A percentile compares a stretch with the other conserved stretches of the same genome.
Evolutionary conservation across 2,888 invertebrate species (phyloP).

Genomic region (Cynaeus angustus): DNA sequence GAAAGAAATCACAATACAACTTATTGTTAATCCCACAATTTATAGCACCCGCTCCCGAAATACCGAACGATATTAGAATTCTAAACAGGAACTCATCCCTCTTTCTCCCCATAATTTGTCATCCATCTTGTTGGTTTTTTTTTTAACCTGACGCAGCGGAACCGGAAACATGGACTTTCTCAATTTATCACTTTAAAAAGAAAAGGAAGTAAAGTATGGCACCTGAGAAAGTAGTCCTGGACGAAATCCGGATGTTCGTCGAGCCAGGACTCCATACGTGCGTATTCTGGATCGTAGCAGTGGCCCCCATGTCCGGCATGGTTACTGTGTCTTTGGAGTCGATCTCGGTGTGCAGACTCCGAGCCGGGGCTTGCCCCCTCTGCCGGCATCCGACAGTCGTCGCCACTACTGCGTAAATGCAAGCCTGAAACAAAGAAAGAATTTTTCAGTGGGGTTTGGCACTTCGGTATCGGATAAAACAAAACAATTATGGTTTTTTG

Average conservation of each 20-base stretch:
- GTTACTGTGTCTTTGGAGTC: conserved; percentile 73
- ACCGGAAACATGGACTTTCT: background rate
- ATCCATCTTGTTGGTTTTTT: too few species aligned
- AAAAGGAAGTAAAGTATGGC: too few species aligned
- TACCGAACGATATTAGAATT: too few species aligned
- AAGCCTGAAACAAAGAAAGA: conserved; percentile 78
- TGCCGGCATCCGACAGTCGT: conserved; percentile 83
- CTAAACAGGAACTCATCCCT: too few species aligned
- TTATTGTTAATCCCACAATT: too few species aligned
- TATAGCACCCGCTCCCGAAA: too few species aligned
- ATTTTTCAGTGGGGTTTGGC: too few species aligned
- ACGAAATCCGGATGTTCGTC: conserved; percentile 97
- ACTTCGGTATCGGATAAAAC: too few species aligned
- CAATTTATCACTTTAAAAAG: too few species aligned
- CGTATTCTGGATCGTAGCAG: conserved; percentile 88
- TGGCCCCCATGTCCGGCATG: conserved; percentile 63
- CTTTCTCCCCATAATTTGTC: too few species aligned
- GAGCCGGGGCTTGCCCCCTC: conserved; percentile 79
- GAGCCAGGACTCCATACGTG: conserved; percentile 95
- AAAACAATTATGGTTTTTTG: too few species aligned
- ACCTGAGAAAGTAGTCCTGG: conserved; percentile 96
- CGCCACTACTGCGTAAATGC: conserved; percentile 90
- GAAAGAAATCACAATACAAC: too few species aligned
- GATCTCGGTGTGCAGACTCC: conserved; percentile 68
- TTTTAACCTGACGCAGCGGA: background rate